Conservation (phyloP, 2,797 vertebrate species). For the Coreius guichenoti region DNA sequence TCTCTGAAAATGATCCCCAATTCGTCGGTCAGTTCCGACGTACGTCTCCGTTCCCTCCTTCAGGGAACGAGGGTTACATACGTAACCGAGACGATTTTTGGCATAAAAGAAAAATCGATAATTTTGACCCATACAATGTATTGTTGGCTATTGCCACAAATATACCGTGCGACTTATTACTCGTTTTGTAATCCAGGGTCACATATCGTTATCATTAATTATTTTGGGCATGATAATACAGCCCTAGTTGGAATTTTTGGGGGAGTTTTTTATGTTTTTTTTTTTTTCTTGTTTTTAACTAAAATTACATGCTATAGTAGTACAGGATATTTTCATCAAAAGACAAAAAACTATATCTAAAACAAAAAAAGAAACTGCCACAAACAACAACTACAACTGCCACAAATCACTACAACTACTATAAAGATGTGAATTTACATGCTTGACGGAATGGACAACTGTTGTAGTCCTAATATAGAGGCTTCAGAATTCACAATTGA, state of each 20-base stretch:
- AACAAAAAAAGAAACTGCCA: background rate
- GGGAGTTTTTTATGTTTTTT: no score
- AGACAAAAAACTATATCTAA: background rate
- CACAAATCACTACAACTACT: background rate
- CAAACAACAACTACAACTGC: background rate
- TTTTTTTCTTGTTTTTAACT: no score
- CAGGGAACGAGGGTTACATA: no score
- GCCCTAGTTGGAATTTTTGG: background rate
- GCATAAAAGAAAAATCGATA: no score
- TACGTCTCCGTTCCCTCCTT: no score
- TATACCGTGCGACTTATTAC: no score
- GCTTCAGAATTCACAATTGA: background rate
- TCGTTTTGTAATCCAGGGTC: no score
- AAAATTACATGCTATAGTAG: background rate
- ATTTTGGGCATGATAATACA: background rate
- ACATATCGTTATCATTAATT: background rate
- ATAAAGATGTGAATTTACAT: background rate
- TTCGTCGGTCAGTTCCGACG: no score
- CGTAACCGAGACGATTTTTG: no score
- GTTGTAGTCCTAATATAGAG: background rate
- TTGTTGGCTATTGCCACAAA: no score
- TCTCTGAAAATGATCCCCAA: no score
- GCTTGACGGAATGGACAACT: background rate
- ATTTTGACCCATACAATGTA: no score
- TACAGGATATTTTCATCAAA: background rate